Base-by-base conservation (phyloP, 1,140 invertebrate genomes). In the Papilio glaucus region DNA sequence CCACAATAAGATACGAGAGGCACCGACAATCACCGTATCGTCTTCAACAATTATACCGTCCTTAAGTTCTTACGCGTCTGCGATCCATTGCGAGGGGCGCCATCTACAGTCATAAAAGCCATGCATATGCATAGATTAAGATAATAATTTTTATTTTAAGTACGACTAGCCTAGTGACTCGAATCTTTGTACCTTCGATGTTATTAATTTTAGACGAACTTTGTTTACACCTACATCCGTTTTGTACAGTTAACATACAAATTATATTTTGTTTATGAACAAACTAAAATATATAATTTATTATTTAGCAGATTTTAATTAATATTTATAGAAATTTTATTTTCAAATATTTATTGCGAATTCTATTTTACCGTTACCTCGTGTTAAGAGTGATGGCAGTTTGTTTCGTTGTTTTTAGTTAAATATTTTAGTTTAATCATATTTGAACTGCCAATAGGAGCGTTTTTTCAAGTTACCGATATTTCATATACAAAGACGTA, bases 1-100 rank as follows among this genome's bases (percentile, higher is more conserved):
- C 87, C 84, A 81, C 85, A 84, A 80, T 93, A 93, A 93, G 88
- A 92, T 90, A 88, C 91, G 87, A 85, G 86, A 90, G 90, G 81
- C 85, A 83, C 71, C 87, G 81, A 77, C 83, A 84, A 78, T 81
- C 89, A 80, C 78, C 88, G 82, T 93, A 88, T 85, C 87, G 74
- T 72, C 73, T 85, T 84, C 89, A 89, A 77, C 89, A 91, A 80
- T 86, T 84, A 85, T 87, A 88, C 87, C 88, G 87, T 91, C 87
- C 87, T 85, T 90, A 84, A 86, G 70, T 29, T 63, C 15, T 49
- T 69, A 33, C 37, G 62, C 15, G 57, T 65, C 62, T 69, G 67
- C 75, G 76, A 72, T 78, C 76, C 68, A 62, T 78, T 73, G 77
- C 77, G 70, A 77, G 71, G 84, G 84, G 84, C 80, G 79, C 81